Evolutionary conservation across 1,140 invertebrate species (phyloP).

Genomic region (Ceratosolen solmsi): DNA sequence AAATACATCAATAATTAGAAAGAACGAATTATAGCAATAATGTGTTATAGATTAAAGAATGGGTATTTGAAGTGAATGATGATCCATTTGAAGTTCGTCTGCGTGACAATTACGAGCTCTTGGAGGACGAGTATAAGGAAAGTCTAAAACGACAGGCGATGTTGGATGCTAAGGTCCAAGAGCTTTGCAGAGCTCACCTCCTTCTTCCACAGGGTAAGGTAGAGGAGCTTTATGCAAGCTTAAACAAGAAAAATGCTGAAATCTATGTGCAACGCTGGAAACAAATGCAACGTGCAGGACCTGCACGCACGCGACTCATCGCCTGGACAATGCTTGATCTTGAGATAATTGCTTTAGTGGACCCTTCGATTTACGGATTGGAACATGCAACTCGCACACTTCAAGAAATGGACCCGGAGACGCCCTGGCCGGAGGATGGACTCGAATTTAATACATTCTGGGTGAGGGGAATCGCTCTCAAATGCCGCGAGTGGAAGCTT

Average conservation of each 20-base stretch:
- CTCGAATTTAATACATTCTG: conserved; percentile 94
- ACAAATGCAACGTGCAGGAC: conserved; percentile 82
- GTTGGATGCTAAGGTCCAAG: conserved; percentile 89
- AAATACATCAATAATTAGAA: too few species aligned
- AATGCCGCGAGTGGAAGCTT: conserved; percentile 88
- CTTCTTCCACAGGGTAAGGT: conserved; percentile 89
- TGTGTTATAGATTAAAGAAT: conserved; percentile 81
- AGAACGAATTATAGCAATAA: not conserved
- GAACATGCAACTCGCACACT: conserved; percentile 84
- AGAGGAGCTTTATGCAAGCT: conserved; percentile 89
- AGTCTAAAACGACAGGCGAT: conserved; percentile 92
- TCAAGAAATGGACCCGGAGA: conserved; percentile 86
- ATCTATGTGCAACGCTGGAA: conserved; percentile 95
- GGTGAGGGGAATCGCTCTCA: conserved; percentile 88
- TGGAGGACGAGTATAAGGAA: conserved; percentile 97
- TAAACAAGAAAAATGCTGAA: conserved; percentile 92
- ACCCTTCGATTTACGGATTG: conserved; percentile 88
- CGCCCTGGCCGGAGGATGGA: conserved; percentile 92
- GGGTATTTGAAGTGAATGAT: conserved; percentile 93
- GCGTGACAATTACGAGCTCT: conserved; percentile 94
- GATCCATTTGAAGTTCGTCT: conserved; percentile 98
- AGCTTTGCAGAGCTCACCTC: conserved; percentile 86
- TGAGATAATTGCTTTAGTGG: conserved; percentile 89
- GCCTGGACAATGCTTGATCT: conserved; percentile 86
- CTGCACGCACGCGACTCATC: conserved; percentile 84